Evolutionary conservation across 2,888 invertebrate genomes (phyloP).

Genomic region (Brassicogethes aeneus): DNA sequence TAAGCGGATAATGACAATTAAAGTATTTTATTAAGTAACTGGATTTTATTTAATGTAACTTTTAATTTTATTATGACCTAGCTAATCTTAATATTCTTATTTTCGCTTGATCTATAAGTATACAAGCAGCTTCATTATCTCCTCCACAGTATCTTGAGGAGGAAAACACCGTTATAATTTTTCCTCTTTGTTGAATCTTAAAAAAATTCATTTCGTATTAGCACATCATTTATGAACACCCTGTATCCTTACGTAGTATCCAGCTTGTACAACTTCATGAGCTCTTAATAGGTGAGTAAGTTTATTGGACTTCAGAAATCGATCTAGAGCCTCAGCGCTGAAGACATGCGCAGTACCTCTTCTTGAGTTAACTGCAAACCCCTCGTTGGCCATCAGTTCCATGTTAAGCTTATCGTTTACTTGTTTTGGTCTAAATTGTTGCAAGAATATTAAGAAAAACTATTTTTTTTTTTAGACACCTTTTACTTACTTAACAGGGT

Average conservation of each 20-base stretch:
- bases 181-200: slow-evolving; percentile 59
- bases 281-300: slow-evolving; percentile 64
- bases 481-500: slow-evolving; percentile 49
- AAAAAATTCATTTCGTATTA: too few species aligned
- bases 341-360: slow-evolving; percentile 69
- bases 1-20: too few species aligned
- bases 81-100: slow-evolving; percentile 53
- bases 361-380: slow-evolving; percentile 57
- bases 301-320: slow-evolving; percentile 56
- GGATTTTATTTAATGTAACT: too few species aligned
- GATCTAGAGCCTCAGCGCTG: slow-evolving; percentile 55
- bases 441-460: slow-evolving; percentile 1
- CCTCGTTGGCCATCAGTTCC: slow-evolving; percentile 50
- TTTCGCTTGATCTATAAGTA: slow-evolving; percentile 55
- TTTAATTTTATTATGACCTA: not conserved
- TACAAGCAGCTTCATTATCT: slow-evolving; percentile 62
- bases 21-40: too few species aligned
- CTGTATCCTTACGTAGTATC: slow-evolving; percentile 55
- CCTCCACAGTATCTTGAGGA: slow-evolving; percentile 67
- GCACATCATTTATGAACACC: not conserved
- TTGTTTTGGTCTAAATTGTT: slow-evolving; percentile 35
- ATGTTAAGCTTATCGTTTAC: slow-evolving; percentile 42
- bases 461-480: slow-evolving; percentile 3
- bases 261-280: slow-evolving; percentile 62
- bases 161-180: slow-evolving; percentile 64